phyloP scores from a whole-genome alignment of 2,888 invertebrate species.

The Eretmocerus hayati region DNA sequence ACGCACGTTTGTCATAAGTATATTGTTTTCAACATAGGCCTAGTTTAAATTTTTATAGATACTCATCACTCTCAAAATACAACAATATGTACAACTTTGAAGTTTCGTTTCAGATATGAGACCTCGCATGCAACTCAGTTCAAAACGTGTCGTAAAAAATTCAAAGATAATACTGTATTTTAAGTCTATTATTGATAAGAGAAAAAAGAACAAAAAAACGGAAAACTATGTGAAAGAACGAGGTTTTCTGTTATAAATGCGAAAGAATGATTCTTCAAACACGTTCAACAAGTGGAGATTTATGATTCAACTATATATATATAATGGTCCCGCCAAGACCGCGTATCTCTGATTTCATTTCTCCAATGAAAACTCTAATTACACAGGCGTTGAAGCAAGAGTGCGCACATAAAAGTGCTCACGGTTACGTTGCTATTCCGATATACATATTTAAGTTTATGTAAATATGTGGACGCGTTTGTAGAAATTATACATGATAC shows the following conservation, averaged over 20 bases:
- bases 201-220: slow-evolving; percentile 11
- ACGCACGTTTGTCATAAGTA: slow-evolving; percentile 12
- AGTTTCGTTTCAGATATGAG: slow-evolving; percentile 7
- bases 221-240: slow-evolving; percentile 8
- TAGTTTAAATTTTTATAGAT: slow-evolving; percentile 16
- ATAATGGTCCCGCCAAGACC: slow-evolving; percentile 17
- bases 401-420: slow-evolving; percentile 13
- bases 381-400: slow-evolving; percentile 15
- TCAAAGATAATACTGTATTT: slow-evolving; percentile 21
- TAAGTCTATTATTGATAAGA: slow-evolving; percentile 11
- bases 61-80: slow-evolving; percentile 18
- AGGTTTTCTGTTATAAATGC: slow-evolving; percentile 16
- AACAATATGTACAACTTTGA: slow-evolving; percentile 23
- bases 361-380: slow-evolving; percentile 9
- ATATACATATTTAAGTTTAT: slow-evolving; percentile 15
- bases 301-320: slow-evolving; percentile 13
- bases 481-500: slow-evolving; percentile 26
- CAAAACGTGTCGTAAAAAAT: slow-evolving; percentile 15
- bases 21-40: slow-evolving; percentile 17
- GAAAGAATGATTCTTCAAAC: slow-evolving; percentile 11
- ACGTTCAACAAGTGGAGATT: slow-evolving; percentile 11
- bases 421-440: slow-evolving; percentile 21
- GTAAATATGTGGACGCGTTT: slow-evolving; percentile 11
- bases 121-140: slow-evolving; percentile 12
- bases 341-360: slow-evolving; percentile 11